Evolutionary conservation across 2,888 invertebrate genomes (phyloP).

Genomic region (Malthinus seriepunctatus): DNA sequence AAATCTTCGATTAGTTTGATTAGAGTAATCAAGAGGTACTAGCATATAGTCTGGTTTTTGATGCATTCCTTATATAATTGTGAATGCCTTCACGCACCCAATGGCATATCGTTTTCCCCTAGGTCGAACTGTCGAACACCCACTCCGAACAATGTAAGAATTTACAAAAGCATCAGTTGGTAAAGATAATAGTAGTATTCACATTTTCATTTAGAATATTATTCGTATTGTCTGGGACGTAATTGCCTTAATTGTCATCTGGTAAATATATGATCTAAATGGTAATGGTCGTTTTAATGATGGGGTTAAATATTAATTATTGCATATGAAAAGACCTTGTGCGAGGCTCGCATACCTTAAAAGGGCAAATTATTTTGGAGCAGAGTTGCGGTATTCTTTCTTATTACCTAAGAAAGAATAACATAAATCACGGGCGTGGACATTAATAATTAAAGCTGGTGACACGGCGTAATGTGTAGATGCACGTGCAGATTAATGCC

Average conservation of each 20-base stretch:
- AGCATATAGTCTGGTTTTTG: conserved; percentile 30
- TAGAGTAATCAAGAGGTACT: conserved; percentile 43
- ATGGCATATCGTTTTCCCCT: conserved; percentile 34
- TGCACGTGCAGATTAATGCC: conserved; percentile 50
- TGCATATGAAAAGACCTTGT: conserved; percentile 26
- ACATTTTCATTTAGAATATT: conserved; percentile 1
- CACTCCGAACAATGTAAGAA: conserved; percentile 24
- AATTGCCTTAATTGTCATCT: conserved; percentile 16
- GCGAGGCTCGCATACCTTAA: conserved; percentile 26
- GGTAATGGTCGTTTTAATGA: conserved; percentile 19
- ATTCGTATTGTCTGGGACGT: background rate
- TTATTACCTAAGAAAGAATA: conserved; percentile 40
- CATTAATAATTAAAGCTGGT: conserved; percentile 51
- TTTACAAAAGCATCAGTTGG: background rate
- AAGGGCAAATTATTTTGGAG: conserved; percentile 40
- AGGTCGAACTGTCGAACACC: conserved; percentile 35
- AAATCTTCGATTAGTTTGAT: conserved; percentile 48
- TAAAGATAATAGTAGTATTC: background rate
- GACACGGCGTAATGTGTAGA: conserved; percentile 53
- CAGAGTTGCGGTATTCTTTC: conserved; percentile 33
- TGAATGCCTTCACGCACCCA: conserved; percentile 43
- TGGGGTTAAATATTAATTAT: conserved; percentile 31
- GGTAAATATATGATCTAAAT: conserved; percentile 11
- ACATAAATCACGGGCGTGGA: conserved; percentile 53
- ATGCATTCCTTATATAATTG: conserved; percentile 36